Conservation (phyloP, 2,888 invertebrate genomes). For the Deilephila porcellus region DNA sequence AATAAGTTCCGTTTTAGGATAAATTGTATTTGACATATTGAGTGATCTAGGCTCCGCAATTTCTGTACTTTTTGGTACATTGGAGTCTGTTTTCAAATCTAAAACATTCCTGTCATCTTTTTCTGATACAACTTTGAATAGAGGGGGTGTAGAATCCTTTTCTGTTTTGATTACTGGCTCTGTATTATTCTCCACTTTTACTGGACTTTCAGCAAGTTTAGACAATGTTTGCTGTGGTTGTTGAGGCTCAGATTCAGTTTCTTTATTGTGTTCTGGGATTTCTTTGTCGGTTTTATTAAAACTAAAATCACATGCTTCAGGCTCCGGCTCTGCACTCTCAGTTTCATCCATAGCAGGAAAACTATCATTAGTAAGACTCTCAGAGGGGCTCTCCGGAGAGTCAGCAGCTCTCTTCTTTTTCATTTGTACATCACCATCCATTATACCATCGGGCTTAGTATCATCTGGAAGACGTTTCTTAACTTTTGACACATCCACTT, state of each 20-base stretch:
- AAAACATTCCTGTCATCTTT: slow-evolving; percentile 72
- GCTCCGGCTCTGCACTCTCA: slow-evolving; percentile 81
- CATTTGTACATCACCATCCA: slow-evolving; percentile 86
- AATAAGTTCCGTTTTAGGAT: slow-evolving; percentile 86
- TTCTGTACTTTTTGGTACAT: slow-evolving; percentile 61
- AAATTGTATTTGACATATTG: slow-evolving; percentile 60
- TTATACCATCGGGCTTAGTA: slow-evolving; percentile 84
- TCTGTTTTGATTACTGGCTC: slow-evolving; percentile 62
- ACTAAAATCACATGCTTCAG: slow-evolving; percentile 80
- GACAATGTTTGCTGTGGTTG: slow-evolving; percentile 32
- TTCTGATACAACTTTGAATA: slow-evolving; percentile 64
- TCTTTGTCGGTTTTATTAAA: slow-evolving; percentile 78
- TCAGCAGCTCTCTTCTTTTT: slow-evolving; percentile 81
- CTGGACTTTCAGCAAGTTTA: slow-evolving; percentile 68
- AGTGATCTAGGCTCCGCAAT: slow-evolving; percentile 64
- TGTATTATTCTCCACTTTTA: slow-evolving; percentile 49
- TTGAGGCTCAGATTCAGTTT: slow-evolving; percentile 61
- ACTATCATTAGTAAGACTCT: slow-evolving; percentile 93
- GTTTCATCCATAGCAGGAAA: slow-evolving; percentile 91
- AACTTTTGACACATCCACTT: slow-evolving; percentile 82
- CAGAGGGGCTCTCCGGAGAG: slow-evolving; percentile 90
- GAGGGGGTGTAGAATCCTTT: slow-evolving; percentile 68
- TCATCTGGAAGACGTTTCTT: slow-evolving; percentile 85
- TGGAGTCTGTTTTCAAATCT: slow-evolving; percentile 75
- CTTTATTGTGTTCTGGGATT: slow-evolving; percentile 70